phyloP scores from a whole-genome alignment of 2,888 invertebrate genomes.

The Tachina lurida region DNA sequence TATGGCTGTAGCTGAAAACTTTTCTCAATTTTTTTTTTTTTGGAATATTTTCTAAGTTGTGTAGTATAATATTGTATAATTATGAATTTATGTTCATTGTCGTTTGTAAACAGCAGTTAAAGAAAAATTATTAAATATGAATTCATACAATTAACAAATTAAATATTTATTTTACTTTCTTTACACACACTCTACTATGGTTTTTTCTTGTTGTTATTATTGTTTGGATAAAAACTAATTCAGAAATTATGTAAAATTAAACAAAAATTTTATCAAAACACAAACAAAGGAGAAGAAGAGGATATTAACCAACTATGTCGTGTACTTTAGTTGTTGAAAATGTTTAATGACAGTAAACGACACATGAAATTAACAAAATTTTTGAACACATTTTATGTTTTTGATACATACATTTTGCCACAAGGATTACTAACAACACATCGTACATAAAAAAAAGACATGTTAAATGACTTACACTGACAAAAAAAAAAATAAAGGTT shows the following conservation, averaged over 20 bases:
- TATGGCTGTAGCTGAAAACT: not conserved
- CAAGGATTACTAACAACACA: not conserved
- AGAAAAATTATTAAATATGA: constrained; percentile 27
- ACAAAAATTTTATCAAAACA: constrained; percentile 22
- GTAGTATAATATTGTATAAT: not conserved
- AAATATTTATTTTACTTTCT: constrained; percentile 14
- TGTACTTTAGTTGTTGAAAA: constrained; percentile 37
- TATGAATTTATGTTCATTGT: constrained; percentile 6
- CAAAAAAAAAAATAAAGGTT: not conserved
- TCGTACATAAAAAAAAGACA: no score
- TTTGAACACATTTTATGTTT: constrained; percentile 52
- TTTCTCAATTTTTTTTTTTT: not conserved
- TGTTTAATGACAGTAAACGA: constrained; percentile 41
- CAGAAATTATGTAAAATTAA: constrained; percentile 33
- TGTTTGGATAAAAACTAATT: constrained; percentile 32
- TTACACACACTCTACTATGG: not conserved
- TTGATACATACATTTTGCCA: constrained; percentile 4
- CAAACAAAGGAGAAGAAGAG: not conserved
- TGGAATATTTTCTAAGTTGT: not conserved
- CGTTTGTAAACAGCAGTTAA: not conserved
- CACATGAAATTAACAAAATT: constrained; percentile 60
- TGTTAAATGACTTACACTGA: not conserved
- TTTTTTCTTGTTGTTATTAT: not conserved
- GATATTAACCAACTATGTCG: constrained; percentile 9
- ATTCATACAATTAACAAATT: constrained; percentile 7